Conservation (phyloP, 2,113 vertebrate species). For the Notarius quadriscutis region DNA sequence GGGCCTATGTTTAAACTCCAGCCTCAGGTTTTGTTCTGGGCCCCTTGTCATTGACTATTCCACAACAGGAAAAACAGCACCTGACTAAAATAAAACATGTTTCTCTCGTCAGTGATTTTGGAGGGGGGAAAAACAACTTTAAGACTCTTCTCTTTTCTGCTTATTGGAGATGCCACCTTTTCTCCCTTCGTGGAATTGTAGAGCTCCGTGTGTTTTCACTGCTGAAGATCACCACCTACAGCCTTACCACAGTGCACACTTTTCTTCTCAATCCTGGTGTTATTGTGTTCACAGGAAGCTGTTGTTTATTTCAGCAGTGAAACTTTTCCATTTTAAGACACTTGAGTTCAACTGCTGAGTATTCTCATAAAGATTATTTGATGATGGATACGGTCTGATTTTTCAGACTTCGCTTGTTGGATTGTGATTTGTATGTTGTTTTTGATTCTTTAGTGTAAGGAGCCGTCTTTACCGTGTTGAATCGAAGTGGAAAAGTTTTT, state of each 20-base stretch:
- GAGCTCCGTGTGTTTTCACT: neutral
- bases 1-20: constrained; percentile 88
- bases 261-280: constrained; percentile 19
- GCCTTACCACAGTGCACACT: constrained; percentile 3
- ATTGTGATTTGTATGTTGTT: constrained; percentile 16
- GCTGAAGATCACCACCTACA: neutral
- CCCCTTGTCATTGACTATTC: constrained; percentile 57
- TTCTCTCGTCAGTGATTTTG: constrained; percentile 61
- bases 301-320: constrained; percentile 29
- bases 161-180: constrained; percentile 22
- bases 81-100: constrained; percentile 68
- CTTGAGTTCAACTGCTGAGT: neutral
- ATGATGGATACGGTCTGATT: neutral
- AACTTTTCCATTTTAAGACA: constrained; percentile 26
- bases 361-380: constrained; percentile 1
- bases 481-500: neutral
- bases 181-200: constrained; percentile 18
- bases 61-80: constrained; percentile 75
- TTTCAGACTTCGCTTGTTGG: constrained; percentile 31
- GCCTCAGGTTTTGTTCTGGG: constrained; percentile 35
- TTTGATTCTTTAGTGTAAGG: constrained; percentile 35
- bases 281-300: constrained; percentile 34
- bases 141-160: constrained; percentile 10
- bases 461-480: constrained; percentile 21
- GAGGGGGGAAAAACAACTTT: constrained; percentile 28